Conservation (phyloP, 2,797 vertebrate genomes). For the Anabacerthia variegaticeps region DNA sequence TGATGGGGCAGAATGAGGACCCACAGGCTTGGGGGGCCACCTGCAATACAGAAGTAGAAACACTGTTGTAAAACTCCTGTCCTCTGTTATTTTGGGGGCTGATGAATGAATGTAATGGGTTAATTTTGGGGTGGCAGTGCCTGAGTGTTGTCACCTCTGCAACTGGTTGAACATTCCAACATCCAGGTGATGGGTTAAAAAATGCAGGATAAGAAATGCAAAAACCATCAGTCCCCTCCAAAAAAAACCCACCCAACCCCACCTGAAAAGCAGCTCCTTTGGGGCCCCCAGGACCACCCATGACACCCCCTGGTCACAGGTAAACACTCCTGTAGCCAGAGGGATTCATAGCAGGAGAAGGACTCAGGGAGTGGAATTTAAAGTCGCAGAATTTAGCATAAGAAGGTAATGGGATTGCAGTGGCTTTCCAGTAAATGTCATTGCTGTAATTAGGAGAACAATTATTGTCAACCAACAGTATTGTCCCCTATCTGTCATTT, state of each 20-base stretch:
- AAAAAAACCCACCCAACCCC: not conserved
- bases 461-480: slow-evolving; percentile 56
- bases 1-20: not conserved
- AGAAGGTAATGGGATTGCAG: slow-evolving; percentile 54
- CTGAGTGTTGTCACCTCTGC: not conserved
- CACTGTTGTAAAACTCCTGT: not conserved
- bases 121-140: not conserved
- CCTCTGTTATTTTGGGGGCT: too few relatives aligned
- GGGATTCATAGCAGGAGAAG: not conserved
- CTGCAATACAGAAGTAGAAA: not conserved
- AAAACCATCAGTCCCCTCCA: rapidly evolving
- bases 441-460: slow-evolving; percentile 67
- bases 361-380: not conserved
- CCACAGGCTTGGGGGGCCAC: not conserved
- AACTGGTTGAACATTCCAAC: not conserved
- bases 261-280: rapidly evolving
- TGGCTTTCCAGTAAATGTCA: slow-evolving; percentile 70
- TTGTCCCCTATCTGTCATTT: slow-evolving; percentile 55
- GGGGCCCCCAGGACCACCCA: not conserved
- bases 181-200: not conserved
- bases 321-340: not conserved
- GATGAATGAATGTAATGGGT: rapidly evolving
- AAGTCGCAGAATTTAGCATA: not conserved
- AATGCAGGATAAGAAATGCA: not conserved
- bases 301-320: rapidly evolving